Evolutionary conservation across 2,797 vertebrate species (phyloP), one percentile per base, ranked within the genome.

Genomic region (Lacerta viridis): DNA sequence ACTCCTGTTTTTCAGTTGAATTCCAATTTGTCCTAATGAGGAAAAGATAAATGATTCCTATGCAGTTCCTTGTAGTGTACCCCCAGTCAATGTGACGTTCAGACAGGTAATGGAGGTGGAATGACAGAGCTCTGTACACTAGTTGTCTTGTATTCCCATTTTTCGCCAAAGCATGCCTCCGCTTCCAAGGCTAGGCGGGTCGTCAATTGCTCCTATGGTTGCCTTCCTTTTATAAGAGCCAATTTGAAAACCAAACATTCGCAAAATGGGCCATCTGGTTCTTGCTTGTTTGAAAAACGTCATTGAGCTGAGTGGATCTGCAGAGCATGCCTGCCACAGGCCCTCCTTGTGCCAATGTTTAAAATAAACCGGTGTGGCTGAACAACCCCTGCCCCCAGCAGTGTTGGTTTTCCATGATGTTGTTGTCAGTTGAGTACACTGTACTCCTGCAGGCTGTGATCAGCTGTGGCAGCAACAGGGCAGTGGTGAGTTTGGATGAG

Each of bases 321-420:
- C 87, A 87, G 91, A 96, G 96, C 97, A 97, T 96, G 96, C 97
- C 94, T 94, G 97, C 96, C 96, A 97, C 97, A 97, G 97, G 88
- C 66, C 87, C 88, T 85, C 59, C 0, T 82, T 92, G 92, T 97
- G 95, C 96, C 96, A 97, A 96, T 97, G 96, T 96, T 89, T 79
- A 96, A 97, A 95, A 97, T 97, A 96, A 98, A 97, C 96, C 95
- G 95, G 96, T 97, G 97, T 92, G 95, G 96, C 87, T 91, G 17
- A 55, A 15, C 50, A 55, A 3, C 50, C 46, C 46, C 11, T 1
- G 46, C 46, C 46, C 50, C 74, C 55, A 87, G 84, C 85, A 92
- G 83, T 18, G 85, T 81, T 84, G 46, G 90, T 71, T 89, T 89
- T 84, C 91, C 90, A 86, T 85, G 89, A 69, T 7, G 92, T 90